phyloP scores from a whole-genome alignment of 92 coral and sea anemone genomes.

The Epizoanthus illoricatus region DNA sequence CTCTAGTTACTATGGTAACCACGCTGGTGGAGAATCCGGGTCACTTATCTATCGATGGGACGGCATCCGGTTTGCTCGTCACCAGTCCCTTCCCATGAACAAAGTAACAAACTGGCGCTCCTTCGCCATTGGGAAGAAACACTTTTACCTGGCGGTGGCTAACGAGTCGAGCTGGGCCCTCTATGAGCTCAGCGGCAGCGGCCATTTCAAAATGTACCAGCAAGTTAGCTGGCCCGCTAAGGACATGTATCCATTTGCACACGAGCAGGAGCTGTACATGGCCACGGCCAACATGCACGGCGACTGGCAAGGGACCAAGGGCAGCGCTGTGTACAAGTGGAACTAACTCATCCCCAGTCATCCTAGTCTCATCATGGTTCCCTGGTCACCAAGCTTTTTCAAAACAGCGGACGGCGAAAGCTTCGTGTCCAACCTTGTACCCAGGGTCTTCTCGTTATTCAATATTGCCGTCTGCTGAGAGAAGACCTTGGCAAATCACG shows the following conservation, averaged over 20 bases:
- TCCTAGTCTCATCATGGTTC: too few relatives aligned
- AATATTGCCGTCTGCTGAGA: too few relatives aligned
- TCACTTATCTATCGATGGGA: conserved; percentile 13
- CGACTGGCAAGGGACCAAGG: too few relatives aligned
- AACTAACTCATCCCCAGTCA: not conserved
- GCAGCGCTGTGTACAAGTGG: conserved; percentile 22
- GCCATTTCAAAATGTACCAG: not conserved
- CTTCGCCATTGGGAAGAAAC: not conserved
- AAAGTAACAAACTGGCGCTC: not conserved
- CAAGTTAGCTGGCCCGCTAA: not conserved
- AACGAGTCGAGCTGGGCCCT: not conserved
- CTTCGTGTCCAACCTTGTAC: too few relatives aligned
- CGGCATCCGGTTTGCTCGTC: not conserved
- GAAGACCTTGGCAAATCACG: too few relatives aligned
- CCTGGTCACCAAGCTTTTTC: too few relatives aligned
- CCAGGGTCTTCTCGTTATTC: too few relatives aligned
- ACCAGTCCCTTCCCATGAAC: not conserved
- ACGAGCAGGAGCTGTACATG: not conserved
- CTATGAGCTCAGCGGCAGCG: not conserved
- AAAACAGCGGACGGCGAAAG: too few relatives aligned
- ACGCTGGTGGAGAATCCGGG: too few relatives aligned
- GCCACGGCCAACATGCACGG: conserved; percentile 10
- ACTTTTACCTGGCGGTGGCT: not conserved
- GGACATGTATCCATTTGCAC: not conserved
- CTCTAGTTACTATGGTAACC: not conserved